A percentile compares a stretch with the other conserved stretches of the same genome.
phyloP scores from a whole-genome alignment of 2,113 vertebrate species.

The Phaethon lepturus region DNA sequence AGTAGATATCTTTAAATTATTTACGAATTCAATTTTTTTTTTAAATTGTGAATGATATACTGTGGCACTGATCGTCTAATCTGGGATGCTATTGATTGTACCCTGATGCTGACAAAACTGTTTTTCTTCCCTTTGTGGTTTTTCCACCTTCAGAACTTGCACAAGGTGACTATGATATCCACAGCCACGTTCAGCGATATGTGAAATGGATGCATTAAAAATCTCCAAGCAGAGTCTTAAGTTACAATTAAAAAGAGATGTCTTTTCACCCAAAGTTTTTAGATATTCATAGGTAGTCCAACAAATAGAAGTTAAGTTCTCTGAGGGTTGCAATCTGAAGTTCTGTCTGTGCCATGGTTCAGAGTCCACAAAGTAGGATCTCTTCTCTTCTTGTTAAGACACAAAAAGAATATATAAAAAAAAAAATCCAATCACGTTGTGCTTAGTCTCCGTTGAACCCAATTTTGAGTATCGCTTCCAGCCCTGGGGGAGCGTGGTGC shows the following conservation, averaged over 20 bases:
- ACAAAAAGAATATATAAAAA: not conserved
- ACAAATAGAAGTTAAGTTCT: not conserved
- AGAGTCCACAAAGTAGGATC: not conserved
- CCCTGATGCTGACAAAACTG: conserved; percentile 2
- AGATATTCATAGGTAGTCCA: not conserved
- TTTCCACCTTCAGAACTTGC: conserved; percentile 34
- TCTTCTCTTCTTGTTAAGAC: not conserved
- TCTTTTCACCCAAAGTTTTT: not conserved
- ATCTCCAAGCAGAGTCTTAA: not conserved
- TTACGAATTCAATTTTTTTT: conserved; percentile 32
- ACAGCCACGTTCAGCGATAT: not conserved
- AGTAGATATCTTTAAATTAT: conserved; percentile 37
- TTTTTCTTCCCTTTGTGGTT: conserved; percentile 49
- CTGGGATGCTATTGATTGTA: conserved; percentile 48
- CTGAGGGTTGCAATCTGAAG: not conserved
- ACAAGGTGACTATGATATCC: not conserved
- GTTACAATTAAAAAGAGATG: not conserved
- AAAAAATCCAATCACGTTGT: not conserved
- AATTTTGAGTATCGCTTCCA: not conserved
- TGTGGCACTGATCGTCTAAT: conserved; percentile 19
- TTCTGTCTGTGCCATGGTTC: not conserved
- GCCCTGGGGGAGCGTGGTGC: not conserved
- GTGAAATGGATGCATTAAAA: not conserved
- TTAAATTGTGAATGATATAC: not conserved
- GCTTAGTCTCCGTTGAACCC: not conserved